Base-by-base conservation (phyloP, 2,113 vertebrate species). In the Cyanistes caeruleus region DNA sequence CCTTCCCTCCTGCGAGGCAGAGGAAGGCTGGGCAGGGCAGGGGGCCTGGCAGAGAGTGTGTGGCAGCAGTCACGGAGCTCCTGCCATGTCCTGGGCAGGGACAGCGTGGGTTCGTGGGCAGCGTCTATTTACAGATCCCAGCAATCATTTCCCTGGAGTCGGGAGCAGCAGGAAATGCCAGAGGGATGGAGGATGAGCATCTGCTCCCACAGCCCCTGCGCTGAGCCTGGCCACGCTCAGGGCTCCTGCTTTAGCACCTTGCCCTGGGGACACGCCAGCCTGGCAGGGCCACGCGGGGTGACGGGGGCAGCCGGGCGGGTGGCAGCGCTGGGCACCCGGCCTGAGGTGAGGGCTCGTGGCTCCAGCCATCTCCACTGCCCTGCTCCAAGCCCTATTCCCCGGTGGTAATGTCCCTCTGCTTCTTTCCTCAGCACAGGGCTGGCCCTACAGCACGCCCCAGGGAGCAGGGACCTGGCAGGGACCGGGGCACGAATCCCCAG, bases 41-140 rank as follows among this genome's bases (percentile, higher is more conserved):
- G 59, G 48, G 51, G 48, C 39, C 43, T 21, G 67, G 89, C 86
- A 80, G 35, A 8, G 16, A 27, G 31, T 1, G 2, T 70, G 87
- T 60, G 81, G 74, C 90, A 95, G 95, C 70, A 73, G 3, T 83
- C 58, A 22, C 49, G 0, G 62, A 68, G 83, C 44, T 67, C 44
- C 89, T 39, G 90, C 79, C 86, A 76, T 0, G 1, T 5, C 49
- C 78, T 30, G 75, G 43, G 67, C 88, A 81, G 30, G 5, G 74
- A 64, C 56, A 87, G 88, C 0, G 0, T 75, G 64, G 93, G 67
- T 88, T 43, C 13, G 62, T 79, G 75, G 95, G 95, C 91, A 92
- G 69, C 4, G 44, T 4, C 83, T 96, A 90, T 96, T 92, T 92
- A 93, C 88, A 90, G 95, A 60, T 37, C 86, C 93, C 89, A 96